Evolutionary conservation across 2,113 vertebrate genomes (phyloP).

Genomic region (Okapia johnstoni): DNA sequence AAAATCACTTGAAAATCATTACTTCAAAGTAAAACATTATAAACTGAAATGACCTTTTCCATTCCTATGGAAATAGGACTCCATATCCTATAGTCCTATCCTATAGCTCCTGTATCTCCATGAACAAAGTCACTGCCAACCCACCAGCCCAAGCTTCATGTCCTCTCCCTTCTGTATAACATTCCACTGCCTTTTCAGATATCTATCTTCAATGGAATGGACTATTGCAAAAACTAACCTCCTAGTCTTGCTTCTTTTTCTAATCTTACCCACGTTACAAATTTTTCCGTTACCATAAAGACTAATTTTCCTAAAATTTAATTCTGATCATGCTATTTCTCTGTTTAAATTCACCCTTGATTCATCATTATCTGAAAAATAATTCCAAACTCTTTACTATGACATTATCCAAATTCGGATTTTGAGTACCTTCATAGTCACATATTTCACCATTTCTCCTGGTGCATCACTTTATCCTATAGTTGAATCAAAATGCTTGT

Average conservation of each 20-base stretch:
- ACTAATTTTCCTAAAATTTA: not conserved
- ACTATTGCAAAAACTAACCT: not conserved
- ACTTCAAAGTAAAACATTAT: not conserved
- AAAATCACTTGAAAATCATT: not conserved
- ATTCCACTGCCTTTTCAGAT: not conserved
- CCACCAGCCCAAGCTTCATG: not conserved
- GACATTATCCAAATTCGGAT: not conserved
- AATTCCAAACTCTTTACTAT: not conserved
- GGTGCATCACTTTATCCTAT: not conserved
- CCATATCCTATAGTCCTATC: not conserved
- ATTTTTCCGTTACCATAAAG: not conserved
- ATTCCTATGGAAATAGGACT: not conserved
- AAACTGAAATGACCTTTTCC: not conserved
- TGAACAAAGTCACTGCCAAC: not conserved
- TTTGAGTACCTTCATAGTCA: not conserved
- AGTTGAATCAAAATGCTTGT: not conserved
- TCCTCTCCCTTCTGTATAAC: not conserved
- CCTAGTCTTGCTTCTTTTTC: not conserved
- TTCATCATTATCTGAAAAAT: not conserved
- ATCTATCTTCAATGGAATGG: not conserved
- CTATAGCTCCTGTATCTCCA: not conserved
- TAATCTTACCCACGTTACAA: not conserved
- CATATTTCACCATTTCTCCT: not conserved
- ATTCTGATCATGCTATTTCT: not conserved
- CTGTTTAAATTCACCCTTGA: not conserved